Percentiles rank a stretch among this genome's conserved stretches.
phyloP scores from a whole-genome alignment of 2,113 vertebrate genomes.

The Isichthys henryi region DNA sequence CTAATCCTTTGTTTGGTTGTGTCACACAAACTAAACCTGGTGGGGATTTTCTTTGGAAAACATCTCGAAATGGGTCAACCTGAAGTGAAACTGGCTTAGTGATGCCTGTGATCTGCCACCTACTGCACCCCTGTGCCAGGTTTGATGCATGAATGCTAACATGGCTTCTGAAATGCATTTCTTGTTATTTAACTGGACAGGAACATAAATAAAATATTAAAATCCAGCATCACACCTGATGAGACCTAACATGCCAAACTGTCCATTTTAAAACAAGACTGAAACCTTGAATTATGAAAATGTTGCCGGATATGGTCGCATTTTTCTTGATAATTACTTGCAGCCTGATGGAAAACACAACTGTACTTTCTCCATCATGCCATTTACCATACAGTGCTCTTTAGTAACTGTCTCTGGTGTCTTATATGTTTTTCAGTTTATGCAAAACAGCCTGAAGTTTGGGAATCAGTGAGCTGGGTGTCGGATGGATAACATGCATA shows the following conservation, averaged over 20 bases:
- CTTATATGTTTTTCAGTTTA: conserved; percentile 11
- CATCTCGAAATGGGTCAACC: conserved; percentile 14
- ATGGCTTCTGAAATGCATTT: neutral
- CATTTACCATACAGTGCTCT: neutral
- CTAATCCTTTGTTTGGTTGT: conserved; percentile 42
- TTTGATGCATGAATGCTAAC: neutral
- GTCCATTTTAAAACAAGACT: neutral
- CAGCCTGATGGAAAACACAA: neutral
- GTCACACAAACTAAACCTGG: neutral
- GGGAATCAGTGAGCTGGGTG: neutral
- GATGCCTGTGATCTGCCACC: no score
- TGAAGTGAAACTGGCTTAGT: neutral
- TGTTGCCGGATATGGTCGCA: neutral
- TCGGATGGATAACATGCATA: conserved; percentile 14
- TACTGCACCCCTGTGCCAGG: neutral
- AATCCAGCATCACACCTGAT: neutral
- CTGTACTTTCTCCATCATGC: neutral
- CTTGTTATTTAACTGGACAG: neutral
- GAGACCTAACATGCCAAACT: neutral
- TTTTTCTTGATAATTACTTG: neutral
- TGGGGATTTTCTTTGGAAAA: neutral
- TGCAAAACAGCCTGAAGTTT: conserved; percentile 18
- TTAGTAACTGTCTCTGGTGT: conserved; percentile 2
- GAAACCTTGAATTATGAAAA: neutral
- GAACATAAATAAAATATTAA: neutral